Evolutionary conservation across 2,888 invertebrate genomes (phyloP), one percentile per base, ranked within the genome.

Genomic region (Callyntrura sp.): DNA sequence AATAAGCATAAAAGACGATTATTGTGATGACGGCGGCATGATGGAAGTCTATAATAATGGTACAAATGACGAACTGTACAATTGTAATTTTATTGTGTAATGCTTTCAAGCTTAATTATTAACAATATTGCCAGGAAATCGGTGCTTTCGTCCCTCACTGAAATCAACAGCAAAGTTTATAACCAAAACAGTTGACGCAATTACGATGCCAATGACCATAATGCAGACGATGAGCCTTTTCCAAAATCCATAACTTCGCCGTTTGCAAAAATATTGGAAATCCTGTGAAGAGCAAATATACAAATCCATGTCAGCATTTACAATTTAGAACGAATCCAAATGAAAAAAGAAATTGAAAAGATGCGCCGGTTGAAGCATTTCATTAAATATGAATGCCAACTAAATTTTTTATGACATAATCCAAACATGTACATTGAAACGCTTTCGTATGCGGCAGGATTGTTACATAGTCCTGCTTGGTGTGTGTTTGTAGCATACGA

Each of bases 241-340:
- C 90, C 85, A 87, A 62, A 82, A 84, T n/a, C 86, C 88, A 57
- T 88, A 81, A 57, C 79, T 88, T 76, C 83, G 60, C 88, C 84
- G 60, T 82, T 85, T 92, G 90, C 88, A 88, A 82, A 82, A 91
- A 65, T 87, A 91, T 57, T 92, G 87, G 85, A 88, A 88, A 73
- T 92, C 91, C 91, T 92, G 70, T 23, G 14, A 78, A 83, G 35
- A 12, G 9, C 14, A 51, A 14, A 51, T n/a, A 51, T 51, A n/a
- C n/a, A n/a, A n/a, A n/a, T n/a, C n/a, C n/a, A n/a, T n/a, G n/a
- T n/a, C n/a, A n/a, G n/a, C n/a, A n/a, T n/a, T n/a, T n/a, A n/a
- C n/a, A n/a, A n/a, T n/a, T n/a, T n/a, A n/a, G n/a, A n/a, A n/a
- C n/a, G n/a, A n/a, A n/a, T n/a, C n/a, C n/a, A 8, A 14, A 14